Conservation (phyloP, 2,888 invertebrate species). For the Mythimna albipuncta region DNA sequence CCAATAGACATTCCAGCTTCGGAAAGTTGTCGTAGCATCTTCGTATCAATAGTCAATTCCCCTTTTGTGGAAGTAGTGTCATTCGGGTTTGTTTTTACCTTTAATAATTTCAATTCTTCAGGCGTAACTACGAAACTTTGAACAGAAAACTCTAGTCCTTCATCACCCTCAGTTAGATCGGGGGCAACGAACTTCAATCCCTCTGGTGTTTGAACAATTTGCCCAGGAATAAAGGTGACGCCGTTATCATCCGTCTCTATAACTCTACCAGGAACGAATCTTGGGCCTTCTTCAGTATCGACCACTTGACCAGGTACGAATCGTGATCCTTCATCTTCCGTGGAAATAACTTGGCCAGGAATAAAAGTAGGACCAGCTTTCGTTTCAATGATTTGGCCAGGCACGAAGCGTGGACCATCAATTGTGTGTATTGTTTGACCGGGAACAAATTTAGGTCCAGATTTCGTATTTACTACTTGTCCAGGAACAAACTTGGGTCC, state of each 20-base stretch:
- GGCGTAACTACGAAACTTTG: slow-evolving; percentile 92
- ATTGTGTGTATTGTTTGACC: slow-evolving; percentile 94
- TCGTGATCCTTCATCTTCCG: slow-evolving; percentile 91
- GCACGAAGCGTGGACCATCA: slow-evolving; percentile 94
- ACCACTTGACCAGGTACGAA: slow-evolving; percentile 93
- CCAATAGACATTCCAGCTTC: slow-evolving; percentile 93
- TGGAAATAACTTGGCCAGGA: slow-evolving; percentile 94
- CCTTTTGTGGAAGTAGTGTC: slow-evolving; percentile 89
- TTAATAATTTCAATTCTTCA: slow-evolving; percentile 87
- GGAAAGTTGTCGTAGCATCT: slow-evolving; percentile 92
- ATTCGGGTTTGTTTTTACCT: slow-evolving; percentile 88
- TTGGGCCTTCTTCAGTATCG: slow-evolving; percentile 93
- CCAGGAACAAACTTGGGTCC: slow-evolving; percentile 95
- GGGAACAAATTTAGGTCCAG: slow-evolving; percentile 92
- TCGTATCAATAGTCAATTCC: slow-evolving; percentile 92
- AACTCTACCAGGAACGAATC: slow-evolving; percentile 94
- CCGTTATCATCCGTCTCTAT: slow-evolving; percentile 93
- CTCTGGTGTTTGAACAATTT: slow-evolving; percentile 93
- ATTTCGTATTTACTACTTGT: slow-evolving; percentile 93
- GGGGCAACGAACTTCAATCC: slow-evolving; percentile 93
- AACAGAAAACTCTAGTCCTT: slow-evolving; percentile 93
- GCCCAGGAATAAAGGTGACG: slow-evolving; percentile 94
- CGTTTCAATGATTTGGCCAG: slow-evolving; percentile 94
- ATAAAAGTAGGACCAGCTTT: slow-evolving; percentile 94
- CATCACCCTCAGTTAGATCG: slow-evolving; percentile 92